Evolutionary conservation across 1,140 invertebrate genomes (phyloP).

Genomic region (Aporrectodea caliginosa): DNA sequence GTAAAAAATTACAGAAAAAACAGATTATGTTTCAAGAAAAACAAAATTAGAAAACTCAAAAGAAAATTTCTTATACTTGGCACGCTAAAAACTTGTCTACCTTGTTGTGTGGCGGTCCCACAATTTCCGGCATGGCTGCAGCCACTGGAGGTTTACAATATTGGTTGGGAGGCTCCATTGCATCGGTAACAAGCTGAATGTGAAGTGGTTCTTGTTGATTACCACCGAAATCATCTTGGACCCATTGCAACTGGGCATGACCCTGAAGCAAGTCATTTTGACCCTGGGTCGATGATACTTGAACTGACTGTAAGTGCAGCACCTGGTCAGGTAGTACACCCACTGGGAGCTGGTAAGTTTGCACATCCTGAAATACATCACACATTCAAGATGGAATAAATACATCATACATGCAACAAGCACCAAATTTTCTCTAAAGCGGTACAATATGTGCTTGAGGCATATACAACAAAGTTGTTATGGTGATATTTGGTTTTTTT

Average conservation of each 20-base stretch:
- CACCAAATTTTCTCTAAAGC: too few species aligned
- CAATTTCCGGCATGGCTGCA: background rate
- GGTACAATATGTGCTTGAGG: too few species aligned
- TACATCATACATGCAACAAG: too few species aligned
- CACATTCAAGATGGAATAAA: too few species aligned
- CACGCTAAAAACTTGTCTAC: background rate
- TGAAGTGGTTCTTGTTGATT: background rate
- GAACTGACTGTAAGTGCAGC: background rate
- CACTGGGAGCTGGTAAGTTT: background rate
- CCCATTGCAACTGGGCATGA: background rate
- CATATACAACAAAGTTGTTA: too few species aligned
- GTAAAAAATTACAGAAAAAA: too few species aligned
- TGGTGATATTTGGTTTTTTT: too few species aligned
- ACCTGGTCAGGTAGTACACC: background rate
- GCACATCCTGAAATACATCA: background rate
- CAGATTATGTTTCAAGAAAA: too few species aligned
- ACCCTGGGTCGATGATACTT: background rate
- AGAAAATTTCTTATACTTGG: too few species aligned
- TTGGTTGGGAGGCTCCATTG: background rate
- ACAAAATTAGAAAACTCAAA: too few species aligned
- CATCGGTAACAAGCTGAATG: background rate
- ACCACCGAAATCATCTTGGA: background rate
- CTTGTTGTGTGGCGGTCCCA: background rate
- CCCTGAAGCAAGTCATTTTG: background rate
- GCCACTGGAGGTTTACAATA: background rate